These are phyloP conservation scores for Molossus molossus DNA, from an alignment of 2,797 vertebrate genomes.

Conservation along the genomic window DNA sequence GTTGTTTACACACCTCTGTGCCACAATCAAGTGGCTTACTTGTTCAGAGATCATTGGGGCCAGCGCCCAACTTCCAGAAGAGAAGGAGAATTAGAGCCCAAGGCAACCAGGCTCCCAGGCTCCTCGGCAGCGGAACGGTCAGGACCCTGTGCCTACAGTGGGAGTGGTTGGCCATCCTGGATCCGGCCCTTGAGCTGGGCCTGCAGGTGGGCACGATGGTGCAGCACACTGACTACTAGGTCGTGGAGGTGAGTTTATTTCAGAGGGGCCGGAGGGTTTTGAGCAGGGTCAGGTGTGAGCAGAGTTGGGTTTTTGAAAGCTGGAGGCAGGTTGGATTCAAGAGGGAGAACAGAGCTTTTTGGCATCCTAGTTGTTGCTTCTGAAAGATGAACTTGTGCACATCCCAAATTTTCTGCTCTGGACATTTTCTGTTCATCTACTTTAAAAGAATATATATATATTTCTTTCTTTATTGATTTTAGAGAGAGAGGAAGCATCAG, in stretches of 20 bases:
- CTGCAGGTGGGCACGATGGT: background rate
- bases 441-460: background rate
- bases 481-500: no score
- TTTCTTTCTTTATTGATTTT: no score
- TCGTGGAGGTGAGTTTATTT: background rate
- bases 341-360: background rate
- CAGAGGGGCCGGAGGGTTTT: background rate
- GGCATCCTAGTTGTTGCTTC: background rate
- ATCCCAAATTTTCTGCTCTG: background rate
- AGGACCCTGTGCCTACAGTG: background rate
- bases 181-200: background rate
- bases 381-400: background rate
- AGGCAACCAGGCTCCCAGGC: background rate
- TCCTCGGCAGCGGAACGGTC: background rate
- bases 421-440: background rate
- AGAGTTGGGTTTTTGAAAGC: background rate
- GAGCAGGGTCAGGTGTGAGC: background rate
- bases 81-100: background rate
- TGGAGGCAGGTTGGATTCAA: background rate
- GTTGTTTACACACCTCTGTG: background rate
- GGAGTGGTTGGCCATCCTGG: rapidly evolving
- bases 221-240: rapidly evolving
- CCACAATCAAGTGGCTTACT: background rate
- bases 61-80: background rate
- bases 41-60: background rate